Percentiles rank a stretch among this genome's conserved stretches.
Evolutionary conservation across 2,797 vertebrate species (phyloP).

Genomic region (Sciurus vulgaris): DNA sequence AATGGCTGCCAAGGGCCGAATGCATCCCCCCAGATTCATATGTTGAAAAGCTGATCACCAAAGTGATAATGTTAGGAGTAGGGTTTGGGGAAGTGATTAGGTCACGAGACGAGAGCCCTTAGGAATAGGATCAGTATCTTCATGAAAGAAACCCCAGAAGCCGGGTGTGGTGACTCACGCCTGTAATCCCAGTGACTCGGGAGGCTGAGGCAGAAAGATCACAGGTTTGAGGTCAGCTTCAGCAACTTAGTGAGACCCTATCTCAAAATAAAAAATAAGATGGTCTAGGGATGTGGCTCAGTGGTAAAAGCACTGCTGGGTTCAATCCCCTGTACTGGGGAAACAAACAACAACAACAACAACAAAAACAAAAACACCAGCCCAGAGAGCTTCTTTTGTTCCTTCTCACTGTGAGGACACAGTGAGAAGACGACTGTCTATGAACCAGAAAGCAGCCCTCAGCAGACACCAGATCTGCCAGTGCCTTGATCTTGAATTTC

Average conservation of each 20-base stretch:
- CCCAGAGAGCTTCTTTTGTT: neutral
- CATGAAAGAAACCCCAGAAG: neutral
- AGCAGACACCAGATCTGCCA: neutral
- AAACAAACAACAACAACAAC: too few relatives aligned
- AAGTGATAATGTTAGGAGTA: neutral
- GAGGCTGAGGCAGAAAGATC: too few relatives aligned
- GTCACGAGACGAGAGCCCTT: neutral
- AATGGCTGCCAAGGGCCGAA: neutral
- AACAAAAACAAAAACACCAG: too few relatives aligned
- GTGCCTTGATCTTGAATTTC: neutral
- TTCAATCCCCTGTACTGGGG: too few relatives aligned
- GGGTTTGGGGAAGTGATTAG: neutral
- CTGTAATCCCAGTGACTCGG: too few relatives aligned
- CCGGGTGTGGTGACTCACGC: too few relatives aligned
- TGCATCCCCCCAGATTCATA: neutral
- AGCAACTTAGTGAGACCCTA: too few relatives aligned
- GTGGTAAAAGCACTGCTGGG: too few relatives aligned
- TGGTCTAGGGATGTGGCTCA: too few relatives aligned
- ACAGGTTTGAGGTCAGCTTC: too few relatives aligned
- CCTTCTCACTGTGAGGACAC: neutral
- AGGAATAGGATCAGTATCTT: neutral
- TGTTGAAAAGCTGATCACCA: neutral
- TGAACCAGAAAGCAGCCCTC: neutral
- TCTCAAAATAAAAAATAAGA: too few relatives aligned
- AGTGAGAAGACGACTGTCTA: neutral